Conservation (phyloP, 2,888 invertebrate species). For the Calameuta pallipes region DNA sequence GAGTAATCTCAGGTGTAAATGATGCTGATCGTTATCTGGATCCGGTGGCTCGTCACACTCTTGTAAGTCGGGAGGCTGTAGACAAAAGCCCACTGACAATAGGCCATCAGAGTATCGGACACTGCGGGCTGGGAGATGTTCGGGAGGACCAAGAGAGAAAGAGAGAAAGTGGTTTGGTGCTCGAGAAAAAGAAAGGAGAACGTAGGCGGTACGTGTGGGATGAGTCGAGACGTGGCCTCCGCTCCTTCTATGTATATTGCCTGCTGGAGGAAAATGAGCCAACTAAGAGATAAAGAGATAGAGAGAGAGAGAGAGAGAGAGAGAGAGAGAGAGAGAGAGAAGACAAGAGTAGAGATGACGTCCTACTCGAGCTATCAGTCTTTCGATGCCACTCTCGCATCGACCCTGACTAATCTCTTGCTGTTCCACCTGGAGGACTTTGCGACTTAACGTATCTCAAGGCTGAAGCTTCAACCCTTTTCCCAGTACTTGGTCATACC, state of each 20-base stretch:
- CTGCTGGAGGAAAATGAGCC: too few species aligned
- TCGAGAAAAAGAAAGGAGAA: not conserved
- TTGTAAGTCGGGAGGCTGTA: constrained; percentile 26
- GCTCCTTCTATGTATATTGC: too few species aligned
- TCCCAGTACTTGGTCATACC: too few species aligned
- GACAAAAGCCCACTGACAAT: constrained; percentile 50
- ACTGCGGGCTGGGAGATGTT: constrained; percentile 17
- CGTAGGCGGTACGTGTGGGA: not conserved
- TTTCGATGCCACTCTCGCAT: constrained; percentile 6
- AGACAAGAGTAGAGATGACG: not conserved
- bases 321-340: constrained; percentile 4
- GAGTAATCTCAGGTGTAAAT: constrained; percentile 3
- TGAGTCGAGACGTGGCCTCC: not conserved
- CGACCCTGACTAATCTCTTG: constrained; percentile 15
- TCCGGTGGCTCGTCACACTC: constrained; percentile 36
- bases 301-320: not conserved
- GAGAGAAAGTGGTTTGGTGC: not conserved
- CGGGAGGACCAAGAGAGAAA: not conserved
- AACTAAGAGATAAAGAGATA: constrained; percentile 6
- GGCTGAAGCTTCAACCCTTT: constrained; percentile 10
- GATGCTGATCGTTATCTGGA: constrained; percentile 35
- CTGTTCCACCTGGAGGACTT: constrained; percentile 20
- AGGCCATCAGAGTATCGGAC: constrained; percentile 46
- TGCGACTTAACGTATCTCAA: constrained; percentile 19
- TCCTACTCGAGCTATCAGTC: constrained; percentile 6